Evolutionary conservation across 2,113 vertebrate species (phyloP).

Genomic region (Engystomops pustulosus): DNA sequence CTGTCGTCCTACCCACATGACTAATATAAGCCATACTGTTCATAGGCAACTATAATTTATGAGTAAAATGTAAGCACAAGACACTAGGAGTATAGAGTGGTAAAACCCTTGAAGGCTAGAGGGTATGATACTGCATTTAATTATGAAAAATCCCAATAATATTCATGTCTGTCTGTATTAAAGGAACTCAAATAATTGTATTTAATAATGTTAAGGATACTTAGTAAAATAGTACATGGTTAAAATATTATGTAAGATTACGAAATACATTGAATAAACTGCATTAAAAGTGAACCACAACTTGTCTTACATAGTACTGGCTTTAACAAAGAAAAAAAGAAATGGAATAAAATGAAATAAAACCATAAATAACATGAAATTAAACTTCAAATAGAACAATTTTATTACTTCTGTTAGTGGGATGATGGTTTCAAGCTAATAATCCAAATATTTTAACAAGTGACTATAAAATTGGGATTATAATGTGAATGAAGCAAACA

Average conservation of each 20-base stretch:
- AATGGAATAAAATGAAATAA: background rate
- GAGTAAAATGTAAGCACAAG: background rate
- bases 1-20: background rate
- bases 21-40: background rate
- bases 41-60: background rate
- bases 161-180: background rate
- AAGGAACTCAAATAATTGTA: too few species aligned
- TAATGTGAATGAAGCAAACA: background rate
- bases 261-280: too few species aligned
- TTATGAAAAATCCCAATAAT: background rate
- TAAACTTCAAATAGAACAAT: background rate
- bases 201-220: too few species aligned
- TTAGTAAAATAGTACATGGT: too few species aligned
- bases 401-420: background rate
- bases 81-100: background rate
- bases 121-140: background rate
- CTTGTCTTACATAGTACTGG: too few species aligned
- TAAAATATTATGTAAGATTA: too few species aligned
- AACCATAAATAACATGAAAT: background rate
- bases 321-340: too few species aligned
- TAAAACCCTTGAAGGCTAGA: background rate
- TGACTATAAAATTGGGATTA: background rate
- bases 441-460: background rate
- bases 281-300: too few species aligned
- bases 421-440: background rate